These are phyloP conservation scores for Tinea pellionella DNA, from an alignment of 2,888 invertebrate genomes.

Conservation along the genomic window DNA sequence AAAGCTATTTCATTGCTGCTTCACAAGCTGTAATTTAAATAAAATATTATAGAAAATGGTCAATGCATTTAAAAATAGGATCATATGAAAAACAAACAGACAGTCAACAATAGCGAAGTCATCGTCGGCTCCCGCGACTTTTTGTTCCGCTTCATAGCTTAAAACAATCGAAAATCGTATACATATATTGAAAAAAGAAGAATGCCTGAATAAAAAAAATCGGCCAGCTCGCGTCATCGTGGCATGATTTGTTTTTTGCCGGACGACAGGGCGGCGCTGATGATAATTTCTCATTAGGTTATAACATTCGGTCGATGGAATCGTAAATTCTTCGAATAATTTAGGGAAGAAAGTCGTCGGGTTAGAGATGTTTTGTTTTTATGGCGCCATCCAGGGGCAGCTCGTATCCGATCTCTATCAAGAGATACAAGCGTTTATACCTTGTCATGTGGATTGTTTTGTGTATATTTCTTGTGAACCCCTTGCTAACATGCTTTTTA, in stretches of 20 bases:
- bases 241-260: slow-evolving; percentile 56
- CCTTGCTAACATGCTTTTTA: slow-evolving; percentile 36
- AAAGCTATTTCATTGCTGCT: slow-evolving; percentile 25
- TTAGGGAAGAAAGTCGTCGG: slow-evolving; percentile 66
- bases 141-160: slow-evolving; percentile 38
- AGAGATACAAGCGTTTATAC: slow-evolving; percentile 65
- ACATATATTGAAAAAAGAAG: slow-evolving; percentile 31
- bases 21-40: not conserved
- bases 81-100: slow-evolving; percentile 3
- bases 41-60: not conserved
- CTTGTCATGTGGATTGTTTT: slow-evolving; percentile 58
- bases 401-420: slow-evolving; percentile 66
- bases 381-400: slow-evolving; percentile 66
- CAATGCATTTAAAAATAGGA: slow-evolving; percentile 28
- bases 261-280: slow-evolving; percentile 42
- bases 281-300: slow-evolving; percentile 70
- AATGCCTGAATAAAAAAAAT: slow-evolving; percentile 57
- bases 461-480: slow-evolving; percentile 59
- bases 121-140: slow-evolving; percentile 51
- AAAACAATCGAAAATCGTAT: slow-evolving; percentile 51
- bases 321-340: slow-evolving; percentile 68
- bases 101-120: slow-evolving; percentile 42
- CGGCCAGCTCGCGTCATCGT: slow-evolving; percentile 35
- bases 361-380: slow-evolving; percentile 66
- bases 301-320: slow-evolving; percentile 63